Evolutionary conservation across 2,888 invertebrate species (phyloP).

Genomic region (Strigamia maritima): DNA sequence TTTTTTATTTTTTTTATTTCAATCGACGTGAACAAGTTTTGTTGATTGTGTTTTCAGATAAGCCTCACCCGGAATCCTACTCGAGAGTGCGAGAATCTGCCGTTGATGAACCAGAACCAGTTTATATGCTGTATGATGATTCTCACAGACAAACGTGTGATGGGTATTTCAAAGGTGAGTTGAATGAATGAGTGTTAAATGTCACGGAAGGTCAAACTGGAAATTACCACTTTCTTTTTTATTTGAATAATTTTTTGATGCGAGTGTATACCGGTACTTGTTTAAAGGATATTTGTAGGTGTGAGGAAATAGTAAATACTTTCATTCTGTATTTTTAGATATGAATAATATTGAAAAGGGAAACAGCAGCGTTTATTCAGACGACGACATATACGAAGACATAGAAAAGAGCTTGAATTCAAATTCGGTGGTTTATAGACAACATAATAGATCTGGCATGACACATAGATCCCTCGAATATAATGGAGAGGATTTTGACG

Average conservation of each 20-base stretch:
- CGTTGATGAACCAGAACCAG: slow-evolving; percentile 45
- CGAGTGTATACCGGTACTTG: neutral
- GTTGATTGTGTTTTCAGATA: neutral
- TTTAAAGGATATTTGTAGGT: neutral
- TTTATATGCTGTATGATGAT: slow-evolving; percentile 46
- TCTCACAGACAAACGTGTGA: slow-evolving; percentile 43
- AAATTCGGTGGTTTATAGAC: neutral
- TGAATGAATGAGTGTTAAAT: neutral
- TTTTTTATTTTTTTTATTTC: neutral
- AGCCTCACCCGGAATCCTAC: slow-evolving; percentile 3
- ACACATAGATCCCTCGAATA: slow-evolving; percentile 49
- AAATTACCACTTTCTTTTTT: neutral
- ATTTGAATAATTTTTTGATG: neutral
- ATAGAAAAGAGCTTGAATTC: slow-evolving; percentile 39
- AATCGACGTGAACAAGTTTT: neutral
- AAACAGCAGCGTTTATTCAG: slow-evolving; percentile 19
- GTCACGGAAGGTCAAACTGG: neutral
- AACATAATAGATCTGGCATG: neutral
- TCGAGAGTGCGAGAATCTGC: slow-evolving; percentile 20
- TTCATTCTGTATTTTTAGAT: neutral
- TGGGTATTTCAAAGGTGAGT: slow-evolving; percentile 22
- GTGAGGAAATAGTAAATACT: neutral
- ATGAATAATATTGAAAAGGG: neutral
- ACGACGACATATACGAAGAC: slow-evolving; percentile 44
- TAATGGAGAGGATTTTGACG: slow-evolving; percentile 62